phyloP scores from a whole-genome alignment of 2,797 vertebrate genomes.

The Poeciliopsis paucimaculata region DNA sequence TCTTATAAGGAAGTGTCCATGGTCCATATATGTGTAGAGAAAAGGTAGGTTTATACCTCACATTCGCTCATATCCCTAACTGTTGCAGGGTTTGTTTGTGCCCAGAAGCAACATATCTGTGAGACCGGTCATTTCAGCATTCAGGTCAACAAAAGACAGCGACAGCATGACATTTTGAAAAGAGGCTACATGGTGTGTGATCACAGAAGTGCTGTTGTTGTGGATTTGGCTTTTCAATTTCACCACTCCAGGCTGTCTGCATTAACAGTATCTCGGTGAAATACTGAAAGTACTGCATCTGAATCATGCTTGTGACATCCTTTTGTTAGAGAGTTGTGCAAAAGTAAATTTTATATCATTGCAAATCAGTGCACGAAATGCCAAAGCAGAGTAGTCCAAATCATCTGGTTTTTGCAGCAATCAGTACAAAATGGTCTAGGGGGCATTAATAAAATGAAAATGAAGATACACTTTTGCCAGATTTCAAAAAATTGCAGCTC shows the following conservation, averaged over 20 bases:
- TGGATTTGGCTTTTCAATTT: constrained; percentile 23
- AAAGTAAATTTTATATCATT: constrained; percentile 30
- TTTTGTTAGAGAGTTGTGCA: constrained; percentile 15
- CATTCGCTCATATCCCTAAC: background rate
- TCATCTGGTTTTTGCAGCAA: constrained; percentile 14
- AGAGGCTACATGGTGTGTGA: constrained; percentile 14
- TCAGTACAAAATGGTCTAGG: constrained; percentile 29
- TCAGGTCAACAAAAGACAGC: constrained; percentile 15
- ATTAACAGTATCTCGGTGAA: constrained; percentile 24
- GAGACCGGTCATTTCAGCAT: background rate
- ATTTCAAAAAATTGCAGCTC: constrained; percentile 34
- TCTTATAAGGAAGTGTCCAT: background rate
- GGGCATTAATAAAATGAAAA: constrained; percentile 40
- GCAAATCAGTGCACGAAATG: constrained; percentile 39
- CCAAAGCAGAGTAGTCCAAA: constrained; percentile 39
- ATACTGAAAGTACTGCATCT: constrained; percentile 16
- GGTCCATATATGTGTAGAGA: background rate
- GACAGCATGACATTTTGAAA: constrained; percentile 19
- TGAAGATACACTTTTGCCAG: constrained; percentile 29
- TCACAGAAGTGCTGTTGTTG: constrained; percentile 36
- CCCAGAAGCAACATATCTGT: constrained; percentile 17
- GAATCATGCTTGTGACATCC: constrained; percentile 9
- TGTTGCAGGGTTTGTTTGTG: constrained; percentile 24
- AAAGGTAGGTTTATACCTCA: background rate
- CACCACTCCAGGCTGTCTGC: constrained; percentile 22